Evolutionary conservation across 1,140 invertebrate species (phyloP), one percentile per base, ranked within the genome.

Genomic region (Zaprionus davidi): DNA sequence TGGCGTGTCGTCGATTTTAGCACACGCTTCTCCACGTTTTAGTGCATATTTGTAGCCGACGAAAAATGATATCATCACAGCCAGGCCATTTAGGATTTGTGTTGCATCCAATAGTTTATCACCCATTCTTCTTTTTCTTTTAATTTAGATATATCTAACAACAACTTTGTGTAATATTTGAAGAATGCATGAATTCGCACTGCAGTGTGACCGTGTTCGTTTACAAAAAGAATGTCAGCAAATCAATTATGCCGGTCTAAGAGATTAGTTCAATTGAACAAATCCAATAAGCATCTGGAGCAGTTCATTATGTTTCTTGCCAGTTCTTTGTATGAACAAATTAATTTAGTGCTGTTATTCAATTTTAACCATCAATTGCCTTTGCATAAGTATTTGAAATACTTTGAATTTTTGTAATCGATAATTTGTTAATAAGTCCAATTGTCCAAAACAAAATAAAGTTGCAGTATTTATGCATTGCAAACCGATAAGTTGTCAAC

Each of bases 1-100:
- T 7, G 64, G 63, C 15, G 69, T 31, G 9, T 75, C 68, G 58
- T 78, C 78, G 17, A 74, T 80, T 78, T 77, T 80, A 24, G 77
- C 53, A 28, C 82, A 73, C 20, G 70, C 76, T 60, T 85, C 82
- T 11, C 75, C 78, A 12, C 76, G 79, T 69, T 92, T 92, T 12
- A 92, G 36, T 20, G 91, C 92, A 66, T 93, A 93, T 55, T 84
- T 91, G 63, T 93, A 93, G 22, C 92, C 92, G 26, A 92, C 92
- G 34, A 92, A 93, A 60, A 93, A 93, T 68, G 92, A 93, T 34
- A 93, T 69, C 76, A 93, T 78, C 69, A 93, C 87, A 66, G 92
- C 91, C 57, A 92, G 59, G 9, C 92, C 92, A 84, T 92, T 93
- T 59, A 93, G 73, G 15, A 93, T 78, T 87, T 93, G 92, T 22